Evolutionary conservation across 2,888 invertebrate species (phyloP), one percentile per base, ranked within the genome.

Genomic region (Protodeltote pygarga): DNA sequence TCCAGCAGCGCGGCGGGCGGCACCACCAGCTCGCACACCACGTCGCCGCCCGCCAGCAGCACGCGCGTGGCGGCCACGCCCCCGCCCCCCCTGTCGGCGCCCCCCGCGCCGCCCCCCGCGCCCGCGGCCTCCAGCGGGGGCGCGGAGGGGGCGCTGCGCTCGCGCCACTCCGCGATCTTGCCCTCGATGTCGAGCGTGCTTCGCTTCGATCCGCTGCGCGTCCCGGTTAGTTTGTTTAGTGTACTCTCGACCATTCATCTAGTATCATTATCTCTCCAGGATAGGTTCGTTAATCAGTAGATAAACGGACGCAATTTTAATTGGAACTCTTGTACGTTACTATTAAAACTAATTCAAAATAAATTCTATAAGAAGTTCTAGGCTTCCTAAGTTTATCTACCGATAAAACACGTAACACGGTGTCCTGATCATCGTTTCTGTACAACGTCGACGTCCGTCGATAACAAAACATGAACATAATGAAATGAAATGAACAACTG

Each of bases 161-260:
- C 78, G 69, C 89, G 85, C 90, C 89, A 89, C 84, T 86, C 85
- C 53, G 87, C 90, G 50, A 91, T 87, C 87, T 90, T 91, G 66
- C 90, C 91, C 81, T 92, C 91, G 87, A 92, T 87, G 87, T 92
- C 91, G 62, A 92, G 86, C 69, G 91, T 92, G 81, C 88, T 89
- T 73, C 90, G 89, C 79, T 90, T 91, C 53, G 89, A 90, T 25
- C 88, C 91, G 72, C 91, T 89, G 71, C 71, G 58, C 46, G 58
- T 46, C 38, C 15, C 44, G 21, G 24, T 34, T 20, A 17, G 17
- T 15, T 31, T 33, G 40, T 32, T 48, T 46, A 63, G 45, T 53
- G 46, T 28, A 33, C 38, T 19, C 28, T 25, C 16, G 19, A 5
- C 25, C 3, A 5, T 6, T 9, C 3, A 24, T 11, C 17, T n/a